Evolutionary conservation across 2,888 invertebrate genomes (phyloP).

Genomic region (Drosophila demipolita): DNA sequence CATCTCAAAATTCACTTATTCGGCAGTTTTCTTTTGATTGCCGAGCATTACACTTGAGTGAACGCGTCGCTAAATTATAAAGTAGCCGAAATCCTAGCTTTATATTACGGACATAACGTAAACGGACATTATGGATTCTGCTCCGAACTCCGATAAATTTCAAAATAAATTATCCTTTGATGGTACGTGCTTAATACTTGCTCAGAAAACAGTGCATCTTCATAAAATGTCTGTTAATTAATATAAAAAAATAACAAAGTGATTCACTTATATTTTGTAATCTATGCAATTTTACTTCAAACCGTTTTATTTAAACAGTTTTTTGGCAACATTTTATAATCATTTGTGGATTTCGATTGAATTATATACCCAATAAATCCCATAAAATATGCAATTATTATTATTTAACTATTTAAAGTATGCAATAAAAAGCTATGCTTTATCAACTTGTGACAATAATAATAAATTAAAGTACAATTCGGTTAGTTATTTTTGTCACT

Average conservation of each 20-base stretch:
- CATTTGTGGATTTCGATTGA: not conserved
- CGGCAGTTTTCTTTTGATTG: constrained; percentile 76
- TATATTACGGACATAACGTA: not conserved
- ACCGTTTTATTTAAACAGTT: not conserved
- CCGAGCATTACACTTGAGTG: constrained; percentile 60
- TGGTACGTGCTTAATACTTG: constrained; percentile 51
- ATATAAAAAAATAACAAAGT: not conserved
- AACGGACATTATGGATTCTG: constrained; percentile 2
- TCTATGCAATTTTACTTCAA: not conserved
- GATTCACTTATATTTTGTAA: not conserved
- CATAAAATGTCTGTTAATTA: not conserved
- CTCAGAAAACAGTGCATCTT: not conserved
- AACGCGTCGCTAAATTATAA: constrained; percentile 9
- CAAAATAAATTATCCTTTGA: constrained; percentile 73
- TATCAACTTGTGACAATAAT: constrained; percentile 26
- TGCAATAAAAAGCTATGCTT: not conserved
- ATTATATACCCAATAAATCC: not conserved
- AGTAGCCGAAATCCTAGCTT: constrained; percentile 15
- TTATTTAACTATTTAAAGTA: not conserved
- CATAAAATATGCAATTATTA: not conserved
- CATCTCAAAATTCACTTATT: constrained; percentile 64
- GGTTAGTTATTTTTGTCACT: constrained; percentile 10
- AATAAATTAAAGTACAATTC: constrained; percentile 22
- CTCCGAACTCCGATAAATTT: constrained; percentile 28
- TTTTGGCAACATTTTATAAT: not conserved